Evolutionary conservation across 2,113 vertebrate genomes (phyloP), one percentile per base, ranked within the genome.

Genomic region (Myocastor coypus): DNA sequence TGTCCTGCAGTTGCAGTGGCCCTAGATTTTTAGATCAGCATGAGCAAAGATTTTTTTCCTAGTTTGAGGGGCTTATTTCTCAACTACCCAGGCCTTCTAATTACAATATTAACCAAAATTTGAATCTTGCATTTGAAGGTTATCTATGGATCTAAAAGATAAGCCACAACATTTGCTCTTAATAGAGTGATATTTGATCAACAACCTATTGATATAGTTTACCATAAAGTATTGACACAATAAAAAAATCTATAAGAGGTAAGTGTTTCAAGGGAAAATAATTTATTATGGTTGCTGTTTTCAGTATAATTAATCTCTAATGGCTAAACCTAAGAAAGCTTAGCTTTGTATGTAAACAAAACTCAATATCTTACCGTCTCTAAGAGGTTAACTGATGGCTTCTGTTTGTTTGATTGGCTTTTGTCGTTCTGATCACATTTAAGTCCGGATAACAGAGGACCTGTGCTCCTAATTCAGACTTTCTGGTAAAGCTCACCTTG

Each of bases 401-500:
- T 83, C 98, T 75, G 94, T 61, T 71, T 91, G 8, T 12, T n/a
- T 19, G 66, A 6, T 69, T n/a, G 28, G 64, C 14, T 68, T 10
- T 30, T 14, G 59, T 90, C 46, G 42, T 81, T 77, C 20, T 85
- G 80, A 95, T 97, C 37, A 90, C 42, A 77, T 97, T 97, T 98
- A 77, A 97, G 97, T 97, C 87, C 80, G 97, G 97, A n/a, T 92
- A 97, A 90, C 64, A 97, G 83, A 92, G 61, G 95, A 97, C 89
- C 91, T 4, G 32, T 46, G 73, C 69, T 91, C 92, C 85, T 98
- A 98, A 97, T 97, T 97, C 96, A 97, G 96, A 77, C 94, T 97
- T 97, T 93, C 68, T 95, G 95, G 87, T 57, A 93, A 95, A 84
- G 84, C 81, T 97, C 57, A 97, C 87, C 95, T 97, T 98, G 98